Conservation (phyloP, 92 coral and sea anemone species). For the Porites lobata region DNA sequence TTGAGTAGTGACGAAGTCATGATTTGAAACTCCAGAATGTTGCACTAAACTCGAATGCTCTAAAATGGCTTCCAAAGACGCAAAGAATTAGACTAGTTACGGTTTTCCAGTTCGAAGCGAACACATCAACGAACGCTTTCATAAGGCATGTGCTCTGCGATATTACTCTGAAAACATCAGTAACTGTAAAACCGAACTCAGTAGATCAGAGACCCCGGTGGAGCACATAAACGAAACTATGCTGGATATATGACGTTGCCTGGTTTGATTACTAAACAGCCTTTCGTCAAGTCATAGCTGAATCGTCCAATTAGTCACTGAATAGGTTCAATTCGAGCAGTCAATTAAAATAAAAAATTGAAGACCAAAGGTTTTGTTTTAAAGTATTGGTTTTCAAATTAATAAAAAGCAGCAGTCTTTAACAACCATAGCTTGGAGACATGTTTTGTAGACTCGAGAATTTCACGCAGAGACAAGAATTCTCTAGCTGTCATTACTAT, state of each 20-base stretch:
- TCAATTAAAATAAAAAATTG: neutral
- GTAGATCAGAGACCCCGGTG: no score
- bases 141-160: neutral
- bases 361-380: neutral
- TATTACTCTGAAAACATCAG: neutral
- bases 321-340: constrained; percentile 29
- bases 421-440: neutral
- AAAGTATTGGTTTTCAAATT: neutral
- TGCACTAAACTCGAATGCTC: neutral
- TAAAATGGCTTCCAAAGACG: constrained; percentile 20
- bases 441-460: neutral
- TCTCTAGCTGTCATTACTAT: neutral
- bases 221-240: no score
- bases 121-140: neutral
- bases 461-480: neutral
- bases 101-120: neutral
- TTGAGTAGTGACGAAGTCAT: neutral
- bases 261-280: neutral
- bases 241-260: no score
- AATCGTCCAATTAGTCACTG: neutral
- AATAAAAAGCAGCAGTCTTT: constrained; percentile 29
- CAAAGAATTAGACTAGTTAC: neutral
- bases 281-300: constrained; percentile 4
- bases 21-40: constrained; percentile 4
- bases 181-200: neutral